Percentiles rank a stretch among this genome's conserved stretches.
Conservation (phyloP, 1,140 invertebrate genomes). For the Helicoverpa zea region DNA sequence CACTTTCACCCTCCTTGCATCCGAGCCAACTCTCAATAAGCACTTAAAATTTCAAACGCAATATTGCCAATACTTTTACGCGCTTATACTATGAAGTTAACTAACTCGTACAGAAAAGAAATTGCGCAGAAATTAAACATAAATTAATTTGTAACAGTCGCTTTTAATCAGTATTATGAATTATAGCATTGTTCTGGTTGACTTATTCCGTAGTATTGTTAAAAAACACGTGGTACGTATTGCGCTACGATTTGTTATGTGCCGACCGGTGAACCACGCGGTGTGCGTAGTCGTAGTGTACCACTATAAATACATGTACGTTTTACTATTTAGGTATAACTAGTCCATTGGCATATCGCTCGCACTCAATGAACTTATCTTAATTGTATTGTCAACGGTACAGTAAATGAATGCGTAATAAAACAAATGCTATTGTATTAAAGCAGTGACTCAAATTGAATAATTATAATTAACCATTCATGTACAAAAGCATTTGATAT, state of each 20-base stretch:
- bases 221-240: slow-evolving; percentile 9
- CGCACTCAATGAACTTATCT: slow-evolving; percentile 58
- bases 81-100: slow-evolving; percentile 9
- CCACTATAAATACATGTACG: slow-evolving; percentile 22
- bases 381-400: slow-evolving; percentile 27
- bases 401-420: slow-evolving; percentile 10
- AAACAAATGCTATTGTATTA: slow-evolving; percentile 14
- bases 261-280: slow-evolving; percentile 47
- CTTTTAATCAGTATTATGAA: slow-evolving; percentile 27
- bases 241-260: slow-evolving; percentile 24
- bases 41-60: slow-evolving; percentile 30
- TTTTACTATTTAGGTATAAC: slow-evolving; percentile 41
- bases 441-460: not conserved
- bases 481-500: no score
- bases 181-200: slow-evolving; percentile 20
- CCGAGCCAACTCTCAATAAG: slow-evolving; percentile 42
- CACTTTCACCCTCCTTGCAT: slow-evolving; percentile 72
- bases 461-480: not conserved
- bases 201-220: not conserved
- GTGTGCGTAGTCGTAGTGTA: slow-evolving; percentile 37
- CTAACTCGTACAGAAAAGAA: not conserved
- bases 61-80: slow-evolving; percentile 17
- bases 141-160: slow-evolving; percentile 22
- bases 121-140: not conserved
- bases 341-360: slow-evolving; percentile 16